phyloP scores from a whole-genome alignment of 2,888 invertebrate genomes.

The Athrips mouffetella region DNA sequence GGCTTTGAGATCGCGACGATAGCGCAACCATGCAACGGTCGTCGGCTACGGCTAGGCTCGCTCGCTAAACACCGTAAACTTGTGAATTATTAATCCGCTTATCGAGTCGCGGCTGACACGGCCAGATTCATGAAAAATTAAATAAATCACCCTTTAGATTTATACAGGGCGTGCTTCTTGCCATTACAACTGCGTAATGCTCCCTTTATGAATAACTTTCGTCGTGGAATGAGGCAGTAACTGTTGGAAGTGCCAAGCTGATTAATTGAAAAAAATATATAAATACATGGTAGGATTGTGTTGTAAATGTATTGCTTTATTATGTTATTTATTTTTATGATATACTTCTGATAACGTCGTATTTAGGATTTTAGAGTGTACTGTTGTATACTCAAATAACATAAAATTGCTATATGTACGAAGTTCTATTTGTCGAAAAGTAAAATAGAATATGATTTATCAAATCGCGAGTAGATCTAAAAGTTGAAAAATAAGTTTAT shows the following conservation, averaged over 20 bases:
- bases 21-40: constrained; percentile 65
- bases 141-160: constrained; percentile 66
- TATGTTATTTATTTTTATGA: too few relatives aligned
- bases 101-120: constrained; percentile 56
- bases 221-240: neutral
- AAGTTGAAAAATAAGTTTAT: too few relatives aligned
- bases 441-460: too few relatives aligned
- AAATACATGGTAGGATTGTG: too few relatives aligned
- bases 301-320: too few relatives aligned
- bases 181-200: constrained; percentile 30
- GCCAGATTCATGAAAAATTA: constrained; percentile 67
- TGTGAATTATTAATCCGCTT: constrained; percentile 76
- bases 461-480: too few relatives aligned
- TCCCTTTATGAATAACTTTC: constrained; percentile 19
- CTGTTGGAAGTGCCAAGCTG: neutral
- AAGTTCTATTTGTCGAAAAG: too few relatives aligned
- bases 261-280: neutral
- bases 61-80: constrained; percentile 73
- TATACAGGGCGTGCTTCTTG: constrained; percentile 41
- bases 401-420: too few relatives aligned
- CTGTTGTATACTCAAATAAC: too few relatives aligned
- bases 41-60: too few relatives aligned
- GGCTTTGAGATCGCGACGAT: constrained; percentile 57
- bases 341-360: too few relatives aligned
- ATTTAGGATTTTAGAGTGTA: too few relatives aligned